Percentiles rank a stretch among this genome's conserved stretches.
Conservation (phyloP, 2,797 vertebrate species). For the Loriculus beryllinus region DNA sequence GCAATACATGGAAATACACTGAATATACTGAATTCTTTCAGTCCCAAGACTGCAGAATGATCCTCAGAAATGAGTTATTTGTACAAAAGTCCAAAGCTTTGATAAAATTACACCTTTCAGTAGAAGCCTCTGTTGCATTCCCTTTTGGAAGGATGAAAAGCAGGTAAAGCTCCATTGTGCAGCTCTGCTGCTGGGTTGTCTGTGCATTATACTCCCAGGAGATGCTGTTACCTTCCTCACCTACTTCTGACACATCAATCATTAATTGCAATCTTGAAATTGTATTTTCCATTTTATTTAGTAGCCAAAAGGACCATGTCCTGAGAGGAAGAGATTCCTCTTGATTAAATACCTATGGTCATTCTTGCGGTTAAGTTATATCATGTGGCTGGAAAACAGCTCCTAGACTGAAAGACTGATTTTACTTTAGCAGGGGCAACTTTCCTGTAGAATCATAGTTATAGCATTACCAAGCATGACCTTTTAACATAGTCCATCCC, state of each 20-base stretch:
- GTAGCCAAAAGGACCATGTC: neutral
- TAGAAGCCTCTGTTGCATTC: neutral
- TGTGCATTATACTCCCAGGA: neutral
- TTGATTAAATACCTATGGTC: neutral
- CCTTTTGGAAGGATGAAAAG: neutral
- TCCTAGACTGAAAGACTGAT: neutral
- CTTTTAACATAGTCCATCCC: neutral
- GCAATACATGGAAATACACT: neutral
- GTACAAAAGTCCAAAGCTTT: neutral
- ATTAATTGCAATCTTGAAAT: neutral
- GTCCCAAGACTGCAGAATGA: neutral
- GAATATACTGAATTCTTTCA: neutral
- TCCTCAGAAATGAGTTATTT: neutral
- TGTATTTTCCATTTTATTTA: neutral
- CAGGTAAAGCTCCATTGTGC: neutral
- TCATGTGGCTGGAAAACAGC: neutral
- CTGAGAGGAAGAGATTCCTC: neutral
- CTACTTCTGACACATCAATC: neutral
- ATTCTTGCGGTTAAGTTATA: neutral
- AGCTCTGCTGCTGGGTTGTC: neutral
- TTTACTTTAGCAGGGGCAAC: neutral
- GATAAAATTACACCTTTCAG: neutral
- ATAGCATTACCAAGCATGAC: fast-evolving
- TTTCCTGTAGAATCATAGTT: neutral
- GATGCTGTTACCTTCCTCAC: neutral